phyloP scores from a whole-genome alignment of 1,140 invertebrate genomes.

The Penaeus japonicus region DNA sequence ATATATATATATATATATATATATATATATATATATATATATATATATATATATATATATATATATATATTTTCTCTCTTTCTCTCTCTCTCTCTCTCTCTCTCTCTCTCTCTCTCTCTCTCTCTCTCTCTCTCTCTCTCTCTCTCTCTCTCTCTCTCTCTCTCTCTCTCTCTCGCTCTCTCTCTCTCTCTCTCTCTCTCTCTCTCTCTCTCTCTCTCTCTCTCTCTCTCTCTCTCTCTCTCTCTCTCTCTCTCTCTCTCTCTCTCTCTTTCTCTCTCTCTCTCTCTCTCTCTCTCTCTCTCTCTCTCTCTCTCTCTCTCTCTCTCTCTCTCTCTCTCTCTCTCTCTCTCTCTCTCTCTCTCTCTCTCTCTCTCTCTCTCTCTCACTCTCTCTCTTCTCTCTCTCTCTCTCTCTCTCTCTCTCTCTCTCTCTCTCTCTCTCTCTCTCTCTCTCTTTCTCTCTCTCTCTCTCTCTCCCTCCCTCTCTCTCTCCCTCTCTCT shows the following conservation, averaged over 20 bases:
- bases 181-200: background rate
- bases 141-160: background rate
- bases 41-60: too few species aligned
- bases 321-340: background rate
- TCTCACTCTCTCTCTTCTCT: background rate
- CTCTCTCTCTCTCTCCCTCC: background rate
- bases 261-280: background rate
- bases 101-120: background rate
- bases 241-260: background rate
- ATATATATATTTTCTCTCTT: too few species aligned
- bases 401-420: background rate
- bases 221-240: background rate
- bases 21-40: too few species aligned
- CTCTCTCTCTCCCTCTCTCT: too few species aligned
- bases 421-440: background rate
- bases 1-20: too few species aligned
- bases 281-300: background rate
- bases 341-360: background rate
- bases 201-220: background rate
- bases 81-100: background rate
- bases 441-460: background rate
- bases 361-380: background rate
- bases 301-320: background rate
- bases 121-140: background rate
- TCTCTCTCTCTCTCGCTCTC: background rate